These are phyloP conservation scores for Aeoliscus strigatus DNA, from an alignment of 2,797 vertebrate genomes.

Conservation along the genomic window DNA sequence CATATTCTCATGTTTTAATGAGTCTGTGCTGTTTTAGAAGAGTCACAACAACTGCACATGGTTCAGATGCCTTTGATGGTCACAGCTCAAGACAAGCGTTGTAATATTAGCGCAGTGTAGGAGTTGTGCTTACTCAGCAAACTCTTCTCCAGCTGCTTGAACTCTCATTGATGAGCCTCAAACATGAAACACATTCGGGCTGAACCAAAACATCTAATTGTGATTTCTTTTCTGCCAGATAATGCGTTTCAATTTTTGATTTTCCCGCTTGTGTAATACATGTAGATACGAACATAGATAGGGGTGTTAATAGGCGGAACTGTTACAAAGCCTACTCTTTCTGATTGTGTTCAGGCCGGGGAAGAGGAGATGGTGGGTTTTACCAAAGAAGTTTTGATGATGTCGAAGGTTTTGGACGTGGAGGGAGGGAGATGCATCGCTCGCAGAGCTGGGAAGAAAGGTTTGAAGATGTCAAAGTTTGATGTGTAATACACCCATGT, in stretches of 20 bases:
- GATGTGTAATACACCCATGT: too few relatives aligned
- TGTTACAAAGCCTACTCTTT: too few relatives aligned
- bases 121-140: constrained; percentile 24
- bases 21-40: constrained; percentile 5
- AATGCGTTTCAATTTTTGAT: too few relatives aligned
- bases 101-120: constrained; percentile 22
- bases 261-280: too few relatives aligned
- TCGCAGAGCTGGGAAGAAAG: constrained; percentile 99
- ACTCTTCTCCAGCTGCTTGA: constrained; percentile 16
- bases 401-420: constrained; percentile 95
- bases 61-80: constrained; percentile 23
- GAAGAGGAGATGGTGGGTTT: constrained; percentile 97
- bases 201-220: too few relatives aligned
- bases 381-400: constrained; percentile 99
- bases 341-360: constrained; percentile 80
- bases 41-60: constrained; percentile 21
- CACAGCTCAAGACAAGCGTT: constrained; percentile 15
- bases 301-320: too few relatives aligned
- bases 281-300: too few relatives aligned
- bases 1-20: background rate
- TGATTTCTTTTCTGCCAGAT: too few relatives aligned
- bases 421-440: constrained; percentile 95
- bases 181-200: too few relatives aligned
- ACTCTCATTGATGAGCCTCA: constrained; percentile 3
- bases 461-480: constrained; percentile 58